Conservation (phyloP, 2,113 vertebrate genomes). For the Plecotus auritus region DNA sequence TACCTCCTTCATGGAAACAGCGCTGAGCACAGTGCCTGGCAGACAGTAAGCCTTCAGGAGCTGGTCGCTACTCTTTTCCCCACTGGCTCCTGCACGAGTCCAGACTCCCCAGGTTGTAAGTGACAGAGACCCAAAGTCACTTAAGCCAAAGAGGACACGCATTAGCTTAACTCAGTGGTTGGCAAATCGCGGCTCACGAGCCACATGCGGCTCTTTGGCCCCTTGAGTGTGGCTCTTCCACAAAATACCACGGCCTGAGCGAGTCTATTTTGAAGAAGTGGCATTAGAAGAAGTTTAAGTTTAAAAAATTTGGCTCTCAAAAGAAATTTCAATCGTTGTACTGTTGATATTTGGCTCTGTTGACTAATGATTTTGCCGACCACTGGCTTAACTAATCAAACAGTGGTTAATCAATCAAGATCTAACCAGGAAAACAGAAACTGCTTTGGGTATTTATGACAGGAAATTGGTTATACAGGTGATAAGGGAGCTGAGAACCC, state of each 20-base stretch:
- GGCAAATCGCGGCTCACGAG: no score
- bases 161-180: background rate
- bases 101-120: background rate
- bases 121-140: background rate
- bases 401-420: background rate
- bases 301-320: no score
- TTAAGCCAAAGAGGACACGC: background rate
- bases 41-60: background rate
- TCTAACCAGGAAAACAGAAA: background rate
- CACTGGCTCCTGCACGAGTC: background rate
- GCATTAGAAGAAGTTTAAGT: no score
- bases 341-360: no score
- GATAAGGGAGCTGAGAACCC: background rate
- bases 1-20: background rate
- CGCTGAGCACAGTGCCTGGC: background rate
- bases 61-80: background rate
- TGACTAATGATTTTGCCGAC: no score
- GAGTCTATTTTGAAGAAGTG: no score
- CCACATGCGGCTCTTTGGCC: no score
- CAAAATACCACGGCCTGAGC: no score
- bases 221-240: no score
- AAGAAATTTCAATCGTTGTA: no score
- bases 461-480: background rate
- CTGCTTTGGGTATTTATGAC: background rate
- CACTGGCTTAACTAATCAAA: background rate